Evolutionary conservation across 2,797 vertebrate species (phyloP).

Genomic region (Fringilla coelebs): DNA sequence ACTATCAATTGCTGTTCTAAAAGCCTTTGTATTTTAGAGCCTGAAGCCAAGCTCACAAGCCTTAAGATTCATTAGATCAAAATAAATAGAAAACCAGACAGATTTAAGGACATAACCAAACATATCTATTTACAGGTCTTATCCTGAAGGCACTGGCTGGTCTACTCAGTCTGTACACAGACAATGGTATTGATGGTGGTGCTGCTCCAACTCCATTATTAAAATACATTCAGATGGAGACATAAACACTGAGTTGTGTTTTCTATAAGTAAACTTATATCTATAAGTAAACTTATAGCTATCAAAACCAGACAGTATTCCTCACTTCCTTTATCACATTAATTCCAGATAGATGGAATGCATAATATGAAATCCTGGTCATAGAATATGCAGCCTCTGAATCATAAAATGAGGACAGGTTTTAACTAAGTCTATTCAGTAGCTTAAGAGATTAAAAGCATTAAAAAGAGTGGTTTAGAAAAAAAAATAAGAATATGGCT

Average conservation of each 20-base stretch:
- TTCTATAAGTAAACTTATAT: background rate
- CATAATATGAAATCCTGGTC: background rate
- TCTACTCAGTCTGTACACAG: background rate
- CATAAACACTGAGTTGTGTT: background rate
- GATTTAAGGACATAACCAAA: slow-evolving; percentile 51
- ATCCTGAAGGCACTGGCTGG: background rate
- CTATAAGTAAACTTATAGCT: background rate
- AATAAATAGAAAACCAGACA: slow-evolving; percentile 54
- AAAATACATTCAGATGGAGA: background rate
- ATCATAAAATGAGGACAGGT: background rate
- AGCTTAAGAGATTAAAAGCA: background rate
- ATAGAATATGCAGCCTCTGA: background rate
- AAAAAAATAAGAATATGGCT: background rate
- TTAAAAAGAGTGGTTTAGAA: background rate
- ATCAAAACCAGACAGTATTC: background rate
- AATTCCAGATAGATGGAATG: background rate
- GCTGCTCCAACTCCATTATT: background rate
- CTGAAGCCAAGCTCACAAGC: slow-evolving; percentile 43
- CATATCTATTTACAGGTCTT: slow-evolving; percentile 37
- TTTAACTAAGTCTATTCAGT: background rate
- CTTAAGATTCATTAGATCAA: slow-evolving; percentile 53
- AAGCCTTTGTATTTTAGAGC: slow-evolving; percentile 44
- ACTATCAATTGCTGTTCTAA: background rate
- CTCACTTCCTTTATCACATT: background rate
- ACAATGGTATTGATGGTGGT: background rate